Base-by-base conservation (phyloP, 23 tunicate species). In the Trididemnum nubilum region DNA sequence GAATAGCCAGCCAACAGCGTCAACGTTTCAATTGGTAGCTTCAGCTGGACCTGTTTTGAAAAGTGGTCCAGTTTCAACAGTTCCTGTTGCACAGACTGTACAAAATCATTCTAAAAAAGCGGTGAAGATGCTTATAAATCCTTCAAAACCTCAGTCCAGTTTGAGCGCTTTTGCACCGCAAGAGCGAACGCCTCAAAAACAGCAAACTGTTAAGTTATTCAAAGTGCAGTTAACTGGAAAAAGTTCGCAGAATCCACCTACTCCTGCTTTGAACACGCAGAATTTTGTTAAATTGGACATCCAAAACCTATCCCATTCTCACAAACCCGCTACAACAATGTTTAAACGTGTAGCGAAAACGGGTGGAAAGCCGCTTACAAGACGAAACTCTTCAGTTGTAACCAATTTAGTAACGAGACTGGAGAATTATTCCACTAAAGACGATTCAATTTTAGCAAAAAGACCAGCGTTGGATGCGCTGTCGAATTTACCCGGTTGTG, bases 361-460 rank as follows among this genome's bases (percentile, higher is more conserved):
- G 74, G 15, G 54, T 15, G 54, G 54, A 44, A 67, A 32, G 4
- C 38, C 74, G 31, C n/a, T 67, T 30, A 33, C 38, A 7, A 15
- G 74, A 33, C 37, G 38, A 9, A 67, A 37, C 33, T 39, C 64
- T 23, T 83, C 87, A 34, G 87, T 83, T 12, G 87, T 83, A 12
- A 83, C 87, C 25, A 83, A 83, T 49, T 77, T 83, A 2, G 80
- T 83, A 25, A 33, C 87, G 2, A 59, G 87, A 57, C 81, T 83
- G 51, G 87, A 83, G 27, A 34, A 51, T 35, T n/a, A 28, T 27
- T 23, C 36, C 25, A 12, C 39, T 2, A 33, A 26, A 9, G 51
- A 77, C 31, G 67, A 57, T 38, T 31, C 22, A 33, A 38, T 33
- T 12, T 12, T 67, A 3, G 38, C 38, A 2, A 32, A 33, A 32